These are phyloP conservation scores for Amitus sp. DNA, from an alignment of 2,888 invertebrate species.

Conservation along the genomic window DNA sequence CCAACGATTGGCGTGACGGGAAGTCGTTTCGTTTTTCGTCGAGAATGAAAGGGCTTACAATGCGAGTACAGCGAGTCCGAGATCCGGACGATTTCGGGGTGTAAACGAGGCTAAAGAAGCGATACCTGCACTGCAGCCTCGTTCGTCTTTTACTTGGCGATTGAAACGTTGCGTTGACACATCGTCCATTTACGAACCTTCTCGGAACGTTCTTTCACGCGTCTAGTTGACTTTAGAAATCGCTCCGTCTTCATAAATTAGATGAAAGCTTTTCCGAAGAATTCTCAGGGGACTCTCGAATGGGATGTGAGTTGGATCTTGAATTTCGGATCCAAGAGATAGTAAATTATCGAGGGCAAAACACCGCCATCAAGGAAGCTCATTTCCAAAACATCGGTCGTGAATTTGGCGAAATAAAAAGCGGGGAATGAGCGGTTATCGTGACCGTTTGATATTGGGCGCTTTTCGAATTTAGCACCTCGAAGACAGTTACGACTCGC, in stretches of 20 bases:
- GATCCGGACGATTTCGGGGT: slow-evolving; percentile 34
- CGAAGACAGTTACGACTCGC: slow-evolving; percentile 63
- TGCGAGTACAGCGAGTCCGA: slow-evolving; percentile 26
- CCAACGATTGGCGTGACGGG: slow-evolving; percentile 42
- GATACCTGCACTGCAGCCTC: slow-evolving; percentile 30
- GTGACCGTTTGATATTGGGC: slow-evolving; percentile 14
- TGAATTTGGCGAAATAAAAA: background rate
- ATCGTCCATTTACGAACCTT: slow-evolving; percentile 20
- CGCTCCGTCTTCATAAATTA: slow-evolving; percentile 26
- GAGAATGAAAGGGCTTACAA: slow-evolving; percentile 25
- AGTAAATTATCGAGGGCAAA: background rate
- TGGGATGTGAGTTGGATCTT: too few species aligned
- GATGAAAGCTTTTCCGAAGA: slow-evolving; percentile 10
- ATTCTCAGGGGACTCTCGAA: background rate
- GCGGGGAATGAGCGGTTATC: background rate
- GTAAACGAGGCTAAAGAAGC: slow-evolving; percentile 40
- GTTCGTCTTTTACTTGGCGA: slow-evolving; percentile 14
- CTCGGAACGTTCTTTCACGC: slow-evolving; percentile 19
- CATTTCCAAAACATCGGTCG: background rate
- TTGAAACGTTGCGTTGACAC: slow-evolving; percentile 31
- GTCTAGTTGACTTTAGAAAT: slow-evolving; percentile 5
- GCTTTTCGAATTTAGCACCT: slow-evolving; percentile 60
- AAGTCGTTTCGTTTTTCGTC: slow-evolving; percentile 42
- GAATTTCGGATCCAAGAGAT: background rate
- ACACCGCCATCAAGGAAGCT: background rate